Evolutionary conservation across 2,797 vertebrate genomes (phyloP).

Genomic region (Molossus molossus): DNA sequence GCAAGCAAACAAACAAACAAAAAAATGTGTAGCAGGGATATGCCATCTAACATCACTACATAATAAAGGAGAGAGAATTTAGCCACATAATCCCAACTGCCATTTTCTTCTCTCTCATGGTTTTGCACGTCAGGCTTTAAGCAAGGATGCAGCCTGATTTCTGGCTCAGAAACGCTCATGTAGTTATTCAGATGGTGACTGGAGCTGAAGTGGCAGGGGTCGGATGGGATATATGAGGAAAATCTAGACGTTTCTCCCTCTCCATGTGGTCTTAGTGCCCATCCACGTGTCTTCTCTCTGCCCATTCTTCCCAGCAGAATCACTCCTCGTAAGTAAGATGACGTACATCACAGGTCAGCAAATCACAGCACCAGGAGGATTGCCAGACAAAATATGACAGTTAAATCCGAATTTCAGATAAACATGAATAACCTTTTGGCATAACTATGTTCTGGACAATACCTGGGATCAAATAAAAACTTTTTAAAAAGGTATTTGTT

Average conservation of each 20-base stretch:
- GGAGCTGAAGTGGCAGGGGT: neutral
- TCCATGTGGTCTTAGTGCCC: neutral
- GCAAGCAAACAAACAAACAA: too few species aligned
- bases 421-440: neutral
- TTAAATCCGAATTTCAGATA: neutral
- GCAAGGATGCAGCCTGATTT: neutral
- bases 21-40: neutral
- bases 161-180: neutral
- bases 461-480: neutral
- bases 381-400: neutral
- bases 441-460: neutral
- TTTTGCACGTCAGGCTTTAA: neutral
- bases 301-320: neutral
- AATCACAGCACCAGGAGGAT: neutral
- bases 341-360: neutral
- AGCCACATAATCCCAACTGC: neutral
- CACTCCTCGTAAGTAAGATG: neutral
- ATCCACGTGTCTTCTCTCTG: neutral
- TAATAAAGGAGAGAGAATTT: neutral
- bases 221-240: rapidly evolving
- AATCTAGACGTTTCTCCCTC: neutral
- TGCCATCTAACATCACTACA: neutral
- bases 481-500: neutral
- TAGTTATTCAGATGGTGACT: neutral
- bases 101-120: neutral